Percentiles rank a stretch among this genome's conserved stretches.
Evolutionary conservation across 53 echinoderm and acorn worm genomes (phyloP).

Genomic region (Patiria pectinifera): DNA sequence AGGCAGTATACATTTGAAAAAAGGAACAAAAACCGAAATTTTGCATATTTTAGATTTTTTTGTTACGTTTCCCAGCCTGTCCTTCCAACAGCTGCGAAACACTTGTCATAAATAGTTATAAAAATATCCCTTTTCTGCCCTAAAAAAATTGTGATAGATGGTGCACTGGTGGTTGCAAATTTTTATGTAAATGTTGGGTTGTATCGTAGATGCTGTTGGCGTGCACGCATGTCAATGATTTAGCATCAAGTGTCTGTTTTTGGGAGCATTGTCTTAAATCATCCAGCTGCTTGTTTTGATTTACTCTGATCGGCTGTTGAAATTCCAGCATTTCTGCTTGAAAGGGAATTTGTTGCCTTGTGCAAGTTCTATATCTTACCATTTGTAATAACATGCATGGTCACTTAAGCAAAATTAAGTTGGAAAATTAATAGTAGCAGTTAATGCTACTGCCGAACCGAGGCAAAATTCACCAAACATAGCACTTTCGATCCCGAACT

Average conservation of each 20-base stretch:
- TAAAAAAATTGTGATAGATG: slow-evolving; percentile 1
- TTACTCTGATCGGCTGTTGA: neutral
- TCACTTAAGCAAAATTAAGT: too few relatives aligned
- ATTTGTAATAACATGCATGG: too few relatives aligned
- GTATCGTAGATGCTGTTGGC: neutral
- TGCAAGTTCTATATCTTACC: too few relatives aligned
- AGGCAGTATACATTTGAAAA: too few relatives aligned
- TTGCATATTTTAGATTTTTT: neutral
- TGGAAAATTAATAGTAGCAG: too few relatives aligned
- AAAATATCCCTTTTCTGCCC: slow-evolving; percentile 19
- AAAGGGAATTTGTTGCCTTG: neutral
- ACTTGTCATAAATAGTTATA: slow-evolving; percentile 24
- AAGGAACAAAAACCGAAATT: too few relatives aligned
- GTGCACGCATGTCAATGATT: neutral
- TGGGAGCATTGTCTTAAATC: neutral
- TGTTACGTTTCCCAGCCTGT: slow-evolving; percentile 12
- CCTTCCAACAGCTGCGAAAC: slow-evolving; percentile 10
- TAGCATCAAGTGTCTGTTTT: neutral
- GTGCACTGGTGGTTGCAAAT: neutral
- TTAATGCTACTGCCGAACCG: too few relatives aligned
- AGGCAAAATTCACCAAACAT: too few relatives aligned
- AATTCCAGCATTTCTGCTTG: neutral
- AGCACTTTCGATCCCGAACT: too few relatives aligned
- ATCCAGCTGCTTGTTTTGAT: slow-evolving; percentile 11
- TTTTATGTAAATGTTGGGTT: neutral